Conservation (phyloP, 1,140 invertebrate genomes). For the Drosophila tropicalis region DNA sequence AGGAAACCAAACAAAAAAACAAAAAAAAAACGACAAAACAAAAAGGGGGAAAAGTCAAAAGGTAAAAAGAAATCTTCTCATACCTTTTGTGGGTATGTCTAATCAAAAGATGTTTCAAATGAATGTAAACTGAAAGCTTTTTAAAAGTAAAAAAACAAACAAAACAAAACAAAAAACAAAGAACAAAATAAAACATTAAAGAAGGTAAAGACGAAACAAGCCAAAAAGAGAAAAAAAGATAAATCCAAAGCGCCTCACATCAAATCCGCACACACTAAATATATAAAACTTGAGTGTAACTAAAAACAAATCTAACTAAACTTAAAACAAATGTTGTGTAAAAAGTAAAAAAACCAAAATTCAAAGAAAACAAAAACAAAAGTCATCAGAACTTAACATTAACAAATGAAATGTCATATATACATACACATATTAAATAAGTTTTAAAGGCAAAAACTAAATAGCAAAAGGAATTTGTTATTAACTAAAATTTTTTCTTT, state of each 20-base stretch:
- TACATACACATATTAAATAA: conserved; percentile 29
- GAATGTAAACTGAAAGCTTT: conserved; percentile 78
- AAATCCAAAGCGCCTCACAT: conserved; percentile 64
- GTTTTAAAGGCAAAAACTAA: conserved; percentile 34
- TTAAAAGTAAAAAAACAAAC: conserved; percentile 50
- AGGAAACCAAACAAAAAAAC: conserved; percentile 8
- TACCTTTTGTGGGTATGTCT: conserved; percentile 50
- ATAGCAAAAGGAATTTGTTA: conserved; percentile 19
- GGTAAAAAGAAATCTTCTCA: conserved; percentile 27
- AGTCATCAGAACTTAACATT: conserved; percentile 12
- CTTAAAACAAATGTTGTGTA: conserved; percentile 43
- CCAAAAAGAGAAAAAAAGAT: conserved; percentile 22
- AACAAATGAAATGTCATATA: conserved; percentile 24
- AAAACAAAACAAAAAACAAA: conserved; percentile 12
- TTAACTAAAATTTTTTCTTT: conserved; percentile 5
- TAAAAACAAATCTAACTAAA: conserved; percentile 20
- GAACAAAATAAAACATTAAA: conserved; percentile 26
- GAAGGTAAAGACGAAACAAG: conserved; percentile 31
- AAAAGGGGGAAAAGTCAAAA: conserved; percentile 20
- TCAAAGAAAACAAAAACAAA: conserved; percentile 14
- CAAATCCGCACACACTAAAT: conserved; percentile 28
- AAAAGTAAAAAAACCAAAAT: conserved; percentile 48
- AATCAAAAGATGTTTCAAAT: conserved; percentile 80
- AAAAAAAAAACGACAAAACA: not conserved
- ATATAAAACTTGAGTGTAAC: conserved; percentile 15